Evolutionary conservation across 64 coral and sea anemone species (phyloP).

Genomic region (Exaiptasia diaphana): DNA sequence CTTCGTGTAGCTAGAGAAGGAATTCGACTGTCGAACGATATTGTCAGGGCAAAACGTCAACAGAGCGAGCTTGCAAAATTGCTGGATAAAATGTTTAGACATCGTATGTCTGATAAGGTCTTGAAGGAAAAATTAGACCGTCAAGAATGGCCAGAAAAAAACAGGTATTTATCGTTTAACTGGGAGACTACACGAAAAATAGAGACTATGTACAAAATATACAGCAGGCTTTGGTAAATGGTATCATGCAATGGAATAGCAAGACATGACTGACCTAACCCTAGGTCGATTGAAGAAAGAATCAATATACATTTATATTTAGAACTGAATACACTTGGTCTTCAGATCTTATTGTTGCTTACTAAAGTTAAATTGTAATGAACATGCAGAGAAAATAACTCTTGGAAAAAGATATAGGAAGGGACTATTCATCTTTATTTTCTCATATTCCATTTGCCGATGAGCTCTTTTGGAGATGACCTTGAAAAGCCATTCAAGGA

Average conservation of each 20-base stretch:
- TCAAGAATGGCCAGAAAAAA: constrained; percentile 48
- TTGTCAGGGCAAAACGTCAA: not conserved
- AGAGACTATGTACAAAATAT: constrained; percentile 11
- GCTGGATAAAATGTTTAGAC: constrained; percentile 36
- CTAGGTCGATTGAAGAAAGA: constrained; percentile 17
- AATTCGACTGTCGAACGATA: constrained; percentile 29
- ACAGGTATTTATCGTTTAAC: constrained; percentile 35
- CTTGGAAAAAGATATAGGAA: not conserved
- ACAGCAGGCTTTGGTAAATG: constrained; percentile 31
- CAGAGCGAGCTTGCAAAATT: constrained; percentile 21
- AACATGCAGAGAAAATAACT: constrained; percentile 17
- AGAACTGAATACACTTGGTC: not conserved
- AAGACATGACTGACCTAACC: constrained; percentile 10
- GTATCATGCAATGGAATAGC: constrained; percentile 1
- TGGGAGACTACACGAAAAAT: constrained; percentile 12
- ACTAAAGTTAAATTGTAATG: not conserved
- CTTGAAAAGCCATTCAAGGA: constrained; percentile 15
- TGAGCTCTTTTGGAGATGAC: constrained; percentile 6
- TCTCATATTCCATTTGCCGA: not conserved
- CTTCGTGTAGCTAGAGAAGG: not conserved
- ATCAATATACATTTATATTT: no score
- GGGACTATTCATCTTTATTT: not conserved
- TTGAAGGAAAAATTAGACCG: constrained; percentile 42
- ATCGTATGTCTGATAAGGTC: constrained; percentile 35
- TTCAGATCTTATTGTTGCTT: not conserved